Evolutionary conservation across 2,888 invertebrate species (phyloP), one percentile per base, ranked within the genome.

Genomic region (Eurytoma adleriae): DNA sequence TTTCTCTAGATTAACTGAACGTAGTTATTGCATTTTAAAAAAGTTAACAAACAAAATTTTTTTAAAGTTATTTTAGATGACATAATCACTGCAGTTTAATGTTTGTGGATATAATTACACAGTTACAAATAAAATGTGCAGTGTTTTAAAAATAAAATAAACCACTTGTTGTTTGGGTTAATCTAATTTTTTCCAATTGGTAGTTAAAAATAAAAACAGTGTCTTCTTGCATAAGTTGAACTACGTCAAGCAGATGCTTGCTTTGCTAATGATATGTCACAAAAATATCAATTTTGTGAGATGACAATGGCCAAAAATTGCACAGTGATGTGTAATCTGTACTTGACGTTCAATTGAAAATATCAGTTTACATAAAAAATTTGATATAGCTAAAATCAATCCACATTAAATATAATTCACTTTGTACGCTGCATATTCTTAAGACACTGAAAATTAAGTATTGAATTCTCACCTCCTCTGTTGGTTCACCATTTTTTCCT

Each of bases 401-500:
- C 40, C 40, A 40, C 40, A 40, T 40, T 40, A 2, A 24, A 24
- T 24, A 40, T 10, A 40, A 40, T 40, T 40, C 40, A 40, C 40
- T 40, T 40, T 40, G 10, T 40, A 40, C 7, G 40, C 40, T 40
- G 10, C 10, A 40, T 7, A 10, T 40, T 40, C 40, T 40, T 40
- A 40, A 40, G 40, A 40, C 10, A 40, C 40, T 10, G 14, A 54
- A 72, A 73, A 61, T 62, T 61, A 7, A 7, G 7, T 48, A 30
- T 72, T 54, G 56, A 27, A 69, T 68, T 30, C 78, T 82, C 66
- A 82, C 82, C 79, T 82, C 82, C 14, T 82, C 80, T 13, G 40
- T 27, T n/a, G 80, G 40, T 69, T 80, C 80, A 13, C 76, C 80
- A 73, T 80, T 82, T 27, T 82, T 82, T 18, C 78, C 80, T 40